Conservation (phyloP, 2,797 vertebrate genomes). For the Etheostoma perlongum region DNA sequence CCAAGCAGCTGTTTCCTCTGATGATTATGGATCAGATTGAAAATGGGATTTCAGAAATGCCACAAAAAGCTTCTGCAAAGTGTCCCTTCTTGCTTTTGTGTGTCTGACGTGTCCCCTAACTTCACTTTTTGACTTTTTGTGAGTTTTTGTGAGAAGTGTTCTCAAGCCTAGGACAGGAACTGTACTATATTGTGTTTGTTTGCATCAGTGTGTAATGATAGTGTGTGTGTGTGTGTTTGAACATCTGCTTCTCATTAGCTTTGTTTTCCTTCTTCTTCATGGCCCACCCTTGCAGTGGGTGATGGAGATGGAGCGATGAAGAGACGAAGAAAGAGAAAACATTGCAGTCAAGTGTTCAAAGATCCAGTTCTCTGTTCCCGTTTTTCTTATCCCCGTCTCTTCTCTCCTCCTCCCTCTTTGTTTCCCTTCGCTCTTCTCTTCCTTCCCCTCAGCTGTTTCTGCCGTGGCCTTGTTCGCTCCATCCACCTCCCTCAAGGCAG, state of each 20-base stretch:
- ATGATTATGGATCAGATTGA: conserved; percentile 62
- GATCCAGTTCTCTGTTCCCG: conserved; percentile 4
- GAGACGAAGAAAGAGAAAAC: neutral
- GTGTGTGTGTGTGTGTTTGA: conserved; percentile 52
- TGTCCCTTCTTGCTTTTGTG: conserved; percentile 28
- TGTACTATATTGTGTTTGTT: conserved; percentile 31
- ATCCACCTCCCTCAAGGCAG: conserved; percentile 52
- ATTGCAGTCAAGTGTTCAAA: conserved; percentile 9
- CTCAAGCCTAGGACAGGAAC: conserved; percentile 49
- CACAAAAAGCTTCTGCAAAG: conserved; percentile 30
- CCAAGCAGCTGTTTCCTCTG: conserved; percentile 84
- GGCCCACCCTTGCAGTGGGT: conserved; percentile 59
- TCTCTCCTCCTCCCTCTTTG: conserved; percentile 36
- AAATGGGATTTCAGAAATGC: conserved; percentile 59
- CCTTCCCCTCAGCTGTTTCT: conserved; percentile 44
- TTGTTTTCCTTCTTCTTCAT: conserved; percentile 73
- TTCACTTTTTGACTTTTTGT: conserved; percentile 32
- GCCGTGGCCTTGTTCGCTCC: conserved; percentile 43
- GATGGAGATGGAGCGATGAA: conserved; percentile 5
- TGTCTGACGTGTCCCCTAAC: conserved; percentile 13
- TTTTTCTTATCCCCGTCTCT: conserved; percentile 16
- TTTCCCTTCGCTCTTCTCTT: conserved; percentile 40
- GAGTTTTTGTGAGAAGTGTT: conserved; percentile 16
- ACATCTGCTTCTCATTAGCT: conserved; percentile 85
- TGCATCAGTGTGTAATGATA: conserved; percentile 15